Percentiles rank a stretch among this genome's conserved stretches.
Evolutionary conservation across 1,140 invertebrate species (phyloP).

Genomic region (Tetramorium simillimum): DNA sequence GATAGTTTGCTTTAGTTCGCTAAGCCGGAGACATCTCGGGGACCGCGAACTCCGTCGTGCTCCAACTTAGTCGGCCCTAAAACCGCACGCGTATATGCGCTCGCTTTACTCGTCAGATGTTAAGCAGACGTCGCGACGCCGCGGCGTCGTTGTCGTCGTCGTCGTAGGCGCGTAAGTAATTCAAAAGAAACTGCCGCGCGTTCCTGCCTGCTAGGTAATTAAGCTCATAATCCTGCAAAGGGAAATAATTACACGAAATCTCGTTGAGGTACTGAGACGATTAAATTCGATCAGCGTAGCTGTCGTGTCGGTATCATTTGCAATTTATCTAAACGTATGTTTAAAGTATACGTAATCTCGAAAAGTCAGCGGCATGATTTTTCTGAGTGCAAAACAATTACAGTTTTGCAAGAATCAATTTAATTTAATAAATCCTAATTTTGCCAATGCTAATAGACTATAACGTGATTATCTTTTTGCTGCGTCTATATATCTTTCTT

Average conservation of each 20-base stretch:
- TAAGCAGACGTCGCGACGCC: conserved; percentile 47
- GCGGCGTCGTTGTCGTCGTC: background rate
- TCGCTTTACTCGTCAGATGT: conserved; percentile 45
- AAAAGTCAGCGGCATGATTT: background rate
- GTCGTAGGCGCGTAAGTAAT: background rate
- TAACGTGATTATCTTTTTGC: too few relatives aligned
- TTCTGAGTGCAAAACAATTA: background rate
- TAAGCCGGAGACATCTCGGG: conserved; percentile 72
- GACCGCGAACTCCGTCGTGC: conserved; percentile 66
- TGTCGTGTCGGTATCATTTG: background rate
- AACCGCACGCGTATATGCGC: conserved; percentile 57
- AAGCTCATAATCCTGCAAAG: conserved; percentile 12
- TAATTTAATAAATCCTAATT: too few relatives aligned
- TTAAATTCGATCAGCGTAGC: background rate
- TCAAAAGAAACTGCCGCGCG: conserved; percentile 29
- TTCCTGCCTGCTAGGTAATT: conserved; percentile 19
- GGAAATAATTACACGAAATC: conserved; percentile 39
- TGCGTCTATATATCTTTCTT: too few relatives aligned
- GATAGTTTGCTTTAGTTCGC: conserved; percentile 81
- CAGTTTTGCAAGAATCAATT: background rate
- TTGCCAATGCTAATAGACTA: too few relatives aligned
- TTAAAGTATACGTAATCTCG: background rate
- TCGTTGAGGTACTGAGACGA: conserved; percentile 1
- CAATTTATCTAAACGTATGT: conserved; percentile 20
- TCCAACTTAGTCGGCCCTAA: conserved; percentile 67